phyloP scores from a whole-genome alignment of 2,797 vertebrate species.

The Chelon labrosus region DNA sequence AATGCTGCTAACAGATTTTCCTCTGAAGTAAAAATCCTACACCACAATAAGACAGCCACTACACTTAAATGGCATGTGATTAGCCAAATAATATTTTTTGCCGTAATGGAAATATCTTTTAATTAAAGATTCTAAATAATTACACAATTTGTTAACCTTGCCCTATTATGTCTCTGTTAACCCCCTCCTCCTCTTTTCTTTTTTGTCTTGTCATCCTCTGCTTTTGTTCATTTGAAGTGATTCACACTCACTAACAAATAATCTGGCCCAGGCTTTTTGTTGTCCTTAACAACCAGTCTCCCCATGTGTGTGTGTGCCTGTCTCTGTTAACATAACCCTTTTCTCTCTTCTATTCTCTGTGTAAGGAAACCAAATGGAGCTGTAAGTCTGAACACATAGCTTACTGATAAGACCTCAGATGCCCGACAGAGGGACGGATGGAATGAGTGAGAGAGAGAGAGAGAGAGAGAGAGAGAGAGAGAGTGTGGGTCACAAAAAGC shows the following conservation, averaged over 20 bases:
- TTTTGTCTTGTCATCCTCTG: background rate
- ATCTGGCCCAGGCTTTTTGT: conserved; percentile 15
- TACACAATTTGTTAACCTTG: background rate
- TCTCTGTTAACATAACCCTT: conserved; percentile 35
- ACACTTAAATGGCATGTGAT: background rate
- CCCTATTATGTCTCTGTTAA: background rate
- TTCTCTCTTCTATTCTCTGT: conserved; percentile 30
- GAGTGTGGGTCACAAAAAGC: conserved; percentile 56
- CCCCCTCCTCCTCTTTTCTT: background rate
- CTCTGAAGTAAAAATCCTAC: background rate
- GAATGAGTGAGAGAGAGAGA: conserved; percentile 7
- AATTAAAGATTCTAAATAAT: background rate
- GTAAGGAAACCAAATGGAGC: conserved; percentile 53
- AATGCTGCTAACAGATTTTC: background rate
- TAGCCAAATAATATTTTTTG: background rate
- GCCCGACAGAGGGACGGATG: conserved; percentile 27
- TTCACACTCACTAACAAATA: conserved; percentile 34
- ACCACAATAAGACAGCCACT: background rate
- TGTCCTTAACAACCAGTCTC: conserved; percentile 27
- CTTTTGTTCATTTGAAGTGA: conserved; percentile 30
- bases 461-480: background rate
- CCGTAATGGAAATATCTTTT: background rate
- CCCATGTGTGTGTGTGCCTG: background rate
- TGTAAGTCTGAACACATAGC: conserved; percentile 47
- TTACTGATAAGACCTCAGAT: conserved; percentile 48